Evolutionary conservation across 2,113 vertebrate species (phyloP).

Genomic region (Ploceus nigricollis): DNA sequence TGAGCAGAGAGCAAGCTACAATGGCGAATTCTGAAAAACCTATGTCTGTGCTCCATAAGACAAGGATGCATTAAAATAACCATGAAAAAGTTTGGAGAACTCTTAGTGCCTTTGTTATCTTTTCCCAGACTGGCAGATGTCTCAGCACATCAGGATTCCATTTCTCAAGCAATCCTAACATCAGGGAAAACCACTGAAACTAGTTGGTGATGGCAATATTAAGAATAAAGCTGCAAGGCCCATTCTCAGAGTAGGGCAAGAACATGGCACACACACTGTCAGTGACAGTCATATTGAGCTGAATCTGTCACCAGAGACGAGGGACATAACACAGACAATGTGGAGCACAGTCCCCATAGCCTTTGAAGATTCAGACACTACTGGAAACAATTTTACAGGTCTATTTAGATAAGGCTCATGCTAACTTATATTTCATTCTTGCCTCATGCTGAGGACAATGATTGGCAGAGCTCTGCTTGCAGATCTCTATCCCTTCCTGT

Average conservation of each 20-base stretch:
- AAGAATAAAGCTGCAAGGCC: not conserved
- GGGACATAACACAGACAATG: not conserved
- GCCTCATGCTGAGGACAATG: not conserved
- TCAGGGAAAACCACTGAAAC: not conserved
- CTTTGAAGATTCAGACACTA: not conserved
- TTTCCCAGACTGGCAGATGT: not conserved
- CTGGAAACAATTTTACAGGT: not conserved
- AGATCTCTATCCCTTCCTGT: not conserved
- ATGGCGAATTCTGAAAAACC: not conserved
- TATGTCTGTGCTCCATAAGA: not conserved
- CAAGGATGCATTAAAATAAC: not conserved
- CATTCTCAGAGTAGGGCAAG: not conserved
- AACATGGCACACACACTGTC: not conserved
- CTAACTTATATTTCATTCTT: not conserved
- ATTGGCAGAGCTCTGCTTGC: not conserved
- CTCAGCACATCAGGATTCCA: not conserved
- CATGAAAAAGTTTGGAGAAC: not conserved
- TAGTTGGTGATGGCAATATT: not conserved
- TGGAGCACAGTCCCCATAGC: not conserved
- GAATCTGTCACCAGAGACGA: not conserved
- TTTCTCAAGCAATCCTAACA: not conserved
- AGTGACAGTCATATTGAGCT: not conserved
- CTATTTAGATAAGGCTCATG: not conserved
- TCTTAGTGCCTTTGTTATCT: not conserved
- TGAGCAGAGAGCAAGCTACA: not conserved